Base-by-base conservation (phyloP, 1,140 invertebrate genomes). In the Drosophila yakuba region DNA sequence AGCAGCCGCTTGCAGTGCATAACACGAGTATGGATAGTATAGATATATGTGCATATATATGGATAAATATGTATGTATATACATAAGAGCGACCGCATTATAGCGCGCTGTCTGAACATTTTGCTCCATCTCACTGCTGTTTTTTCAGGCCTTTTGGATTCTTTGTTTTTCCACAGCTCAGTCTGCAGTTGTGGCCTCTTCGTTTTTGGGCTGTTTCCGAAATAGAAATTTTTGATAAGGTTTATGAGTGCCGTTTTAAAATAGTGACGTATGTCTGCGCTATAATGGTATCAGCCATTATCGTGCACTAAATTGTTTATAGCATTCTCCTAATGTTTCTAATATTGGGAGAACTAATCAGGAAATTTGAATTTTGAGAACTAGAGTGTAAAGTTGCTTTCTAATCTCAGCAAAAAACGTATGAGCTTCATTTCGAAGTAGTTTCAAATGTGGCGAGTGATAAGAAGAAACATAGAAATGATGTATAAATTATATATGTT, bases 141-240 rank as follows among this genome's bases (percentile, higher is more conserved):
- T 68, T 43, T 78, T 48, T 63, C 17, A 52, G 57, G 35, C 43
- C 43, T 76, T 58, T 73, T 38, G 15, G 32, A 50, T 23, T 55
- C 38, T 47, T 68, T 62, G 15, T 61, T 44, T 51, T 64, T 44
- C 39, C 47, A 12, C 25, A 58, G 15, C 41, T 57, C 15, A n/a
- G 36, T 63, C n/a, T 74, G 59, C 47, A 43, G 43, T 54, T 54
- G 35, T 50, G 28, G 43, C 25, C 38, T 69, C 58, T 69, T 45
- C 23, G 10, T 51, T 44, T 45, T 45, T 61, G 28, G 35, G 23
- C 28, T 64, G 41, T 25, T 57, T 74, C 47, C 54, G 66, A 74
- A 78, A 80, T 78, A 85, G 74, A 81, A 85, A 74, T 78, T 78
- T 78, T 80, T 85, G 82, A 85, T 85, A 85, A 85, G 60, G 64